These are phyloP conservation scores for Zele albiditarsus DNA, from an alignment of 2,888 invertebrate genomes.

Conservation along the genomic window DNA sequence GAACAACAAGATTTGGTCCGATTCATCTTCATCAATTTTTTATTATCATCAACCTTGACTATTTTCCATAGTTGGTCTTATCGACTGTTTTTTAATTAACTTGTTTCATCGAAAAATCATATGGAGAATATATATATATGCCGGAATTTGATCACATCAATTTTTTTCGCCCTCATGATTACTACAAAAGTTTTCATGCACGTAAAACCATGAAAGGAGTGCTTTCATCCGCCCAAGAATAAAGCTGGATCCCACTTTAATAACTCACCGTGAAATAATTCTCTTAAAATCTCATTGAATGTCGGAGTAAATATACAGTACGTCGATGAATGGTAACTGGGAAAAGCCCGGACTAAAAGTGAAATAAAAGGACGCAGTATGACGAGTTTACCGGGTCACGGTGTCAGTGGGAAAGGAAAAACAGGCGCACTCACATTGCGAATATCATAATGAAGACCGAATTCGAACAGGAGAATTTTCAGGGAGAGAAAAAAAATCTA, in stretches of 20 bases:
- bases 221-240: neutral
- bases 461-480: neutral
- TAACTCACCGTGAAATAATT: slow-evolving; percentile 4
- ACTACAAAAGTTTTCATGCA: neutral
- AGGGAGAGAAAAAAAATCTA: neutral
- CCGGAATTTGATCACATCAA: no score
- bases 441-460: neutral
- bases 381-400: slow-evolving; percentile 24
- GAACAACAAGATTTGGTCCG: no score
- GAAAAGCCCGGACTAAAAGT: neutral
- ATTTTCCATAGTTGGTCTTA: no score
- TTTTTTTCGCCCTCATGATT: neutral
- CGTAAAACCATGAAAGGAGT: neutral
- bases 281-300: neutral
- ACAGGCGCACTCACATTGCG: slow-evolving; percentile 16
- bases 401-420: slow-evolving; percentile 10
- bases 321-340: slow-evolving; percentile 1
- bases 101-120: no score
- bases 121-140: no score
- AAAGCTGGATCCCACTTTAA: neutral
- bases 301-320: neutral
- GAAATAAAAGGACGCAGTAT: neutral
- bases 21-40: no score
- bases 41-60: no score
- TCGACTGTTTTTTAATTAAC: no score